Evolutionary conservation across 2,888 invertebrate species (phyloP).

Genomic region (Trichopria drosophilae): DNA sequence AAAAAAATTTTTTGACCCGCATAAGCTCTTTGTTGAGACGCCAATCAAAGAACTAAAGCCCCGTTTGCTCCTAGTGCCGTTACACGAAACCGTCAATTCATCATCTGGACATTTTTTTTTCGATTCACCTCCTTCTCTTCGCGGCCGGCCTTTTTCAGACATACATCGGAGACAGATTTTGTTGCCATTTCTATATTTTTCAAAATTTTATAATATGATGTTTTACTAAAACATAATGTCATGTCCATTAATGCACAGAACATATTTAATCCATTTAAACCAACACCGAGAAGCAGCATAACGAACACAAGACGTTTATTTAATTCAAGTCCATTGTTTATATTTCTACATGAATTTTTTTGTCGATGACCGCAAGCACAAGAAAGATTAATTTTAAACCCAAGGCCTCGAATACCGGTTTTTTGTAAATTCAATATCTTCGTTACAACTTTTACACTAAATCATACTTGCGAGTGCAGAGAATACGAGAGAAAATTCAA

Average conservation of each 20-base stretch:
- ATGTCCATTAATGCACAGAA: slow-evolving; percentile 34
- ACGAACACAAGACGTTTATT: slow-evolving; percentile 36
- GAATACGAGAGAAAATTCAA: slow-evolving; percentile 17
- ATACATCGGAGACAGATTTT: slow-evolving; percentile 19
- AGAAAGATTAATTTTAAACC: slow-evolving; percentile 30
- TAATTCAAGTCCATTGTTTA: slow-evolving; percentile 34
- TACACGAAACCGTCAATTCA: slow-evolving; percentile 29
- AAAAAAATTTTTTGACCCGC: too few species aligned
- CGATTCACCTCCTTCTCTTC: slow-evolving; percentile 27
- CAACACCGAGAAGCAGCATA: slow-evolving; percentile 33
- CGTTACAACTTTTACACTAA: slow-evolving; percentile 20
- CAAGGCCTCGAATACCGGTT: slow-evolving; percentile 29
- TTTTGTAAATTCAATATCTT: slow-evolving; percentile 29
- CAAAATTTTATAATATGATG: slow-evolving; percentile 7
- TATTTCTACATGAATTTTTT: slow-evolving; percentile 30
- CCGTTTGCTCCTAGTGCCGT: slow-evolving; percentile 24
- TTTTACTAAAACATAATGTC: slow-evolving; percentile 17
- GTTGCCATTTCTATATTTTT: slow-evolving; percentile 17
- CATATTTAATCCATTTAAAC: slow-evolving; percentile 34
- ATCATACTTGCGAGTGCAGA: slow-evolving; percentile 17
- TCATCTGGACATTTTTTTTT: slow-evolving; percentile 16
- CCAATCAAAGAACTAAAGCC: slow-evolving; percentile 26
- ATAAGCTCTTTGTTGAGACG: slow-evolving; percentile 23
- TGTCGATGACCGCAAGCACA: slow-evolving; percentile 23
- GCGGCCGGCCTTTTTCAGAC: slow-evolving; percentile 23